A percentile compares a stretch with the other conserved stretches of the same genome.
Evolutionary conservation across 2,113 vertebrate species (phyloP).

Genomic region (Herpailurus yagouaroundi): DNA sequence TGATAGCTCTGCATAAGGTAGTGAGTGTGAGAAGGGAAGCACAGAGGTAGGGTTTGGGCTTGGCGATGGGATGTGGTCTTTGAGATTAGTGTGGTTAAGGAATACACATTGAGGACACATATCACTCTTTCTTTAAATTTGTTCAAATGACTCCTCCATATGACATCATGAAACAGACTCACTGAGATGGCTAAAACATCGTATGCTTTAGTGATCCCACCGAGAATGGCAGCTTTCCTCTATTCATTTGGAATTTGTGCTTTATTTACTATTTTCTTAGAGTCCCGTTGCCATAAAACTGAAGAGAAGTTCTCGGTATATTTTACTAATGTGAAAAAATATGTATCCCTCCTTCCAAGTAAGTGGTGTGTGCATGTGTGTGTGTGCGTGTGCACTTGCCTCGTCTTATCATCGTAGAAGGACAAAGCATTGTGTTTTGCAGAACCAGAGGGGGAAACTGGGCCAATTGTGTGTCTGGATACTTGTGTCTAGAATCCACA

Average conservation of each 20-base stretch:
- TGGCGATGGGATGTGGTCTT: background rate
- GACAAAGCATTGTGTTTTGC: background rate
- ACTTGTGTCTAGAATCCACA: constrained; percentile 20
- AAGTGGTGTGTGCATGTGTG: background rate
- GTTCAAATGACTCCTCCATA: background rate
- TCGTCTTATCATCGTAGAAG: background rate
- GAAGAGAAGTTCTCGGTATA: background rate
- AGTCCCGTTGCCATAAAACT: background rate
- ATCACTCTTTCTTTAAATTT: background rate
- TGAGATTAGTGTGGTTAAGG: background rate
- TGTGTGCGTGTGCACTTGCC: background rate
- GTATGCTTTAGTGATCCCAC: background rate
- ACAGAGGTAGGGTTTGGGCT: background rate
- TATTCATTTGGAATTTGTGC: background rate
- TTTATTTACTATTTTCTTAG: background rate
- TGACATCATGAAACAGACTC: background rate
- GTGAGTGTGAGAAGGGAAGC: background rate
- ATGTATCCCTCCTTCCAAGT: background rate
- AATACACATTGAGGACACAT: background rate
- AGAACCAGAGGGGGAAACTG: background rate
- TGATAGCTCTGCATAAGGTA: background rate
- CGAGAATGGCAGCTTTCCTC: background rate
- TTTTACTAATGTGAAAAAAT: background rate
- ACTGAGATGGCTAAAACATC: background rate
- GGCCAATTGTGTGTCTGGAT: constrained; percentile 9